Percentiles rank a stretch among this genome's conserved stretches.
Conservation (phyloP, 1,140 invertebrate species). For the Cheumatopsyche charites region DNA sequence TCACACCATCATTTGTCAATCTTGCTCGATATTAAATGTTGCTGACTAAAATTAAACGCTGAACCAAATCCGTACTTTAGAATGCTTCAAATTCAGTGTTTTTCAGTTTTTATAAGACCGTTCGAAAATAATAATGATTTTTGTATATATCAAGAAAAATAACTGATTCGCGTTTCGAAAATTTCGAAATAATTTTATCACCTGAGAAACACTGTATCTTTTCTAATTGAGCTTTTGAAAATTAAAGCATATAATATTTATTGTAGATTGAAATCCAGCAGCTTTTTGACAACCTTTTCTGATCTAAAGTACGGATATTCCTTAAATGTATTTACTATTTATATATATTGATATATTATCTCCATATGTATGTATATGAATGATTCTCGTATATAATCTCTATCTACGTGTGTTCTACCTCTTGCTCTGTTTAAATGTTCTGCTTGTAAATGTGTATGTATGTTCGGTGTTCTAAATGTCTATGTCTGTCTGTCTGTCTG, state of each 20-base stretch:
- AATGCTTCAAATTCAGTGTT: not conserved
- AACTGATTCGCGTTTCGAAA: too few species aligned
- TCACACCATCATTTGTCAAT: slow-evolving; percentile 29
- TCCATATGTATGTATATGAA: not conserved
- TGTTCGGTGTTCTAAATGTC: slow-evolving; percentile 46
- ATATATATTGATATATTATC: not conserved
- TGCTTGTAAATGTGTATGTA: slow-evolving; percentile 45
- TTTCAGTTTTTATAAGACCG: not conserved
- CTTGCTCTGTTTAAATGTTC: slow-evolving; percentile 41
- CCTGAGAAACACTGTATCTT: not conserved
- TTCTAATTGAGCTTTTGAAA: not conserved
- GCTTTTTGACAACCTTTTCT: not conserved
- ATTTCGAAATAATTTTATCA: too few species aligned
- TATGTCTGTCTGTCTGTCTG: slow-evolving; percentile 47
- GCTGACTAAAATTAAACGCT: slow-evolving; percentile 24
- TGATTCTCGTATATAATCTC: slow-evolving; percentile 14
- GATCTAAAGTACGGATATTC: slow-evolving; percentile 34
- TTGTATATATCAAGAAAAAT: too few species aligned
- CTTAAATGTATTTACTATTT: not conserved
- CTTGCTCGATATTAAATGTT: slow-evolving; percentile 41
- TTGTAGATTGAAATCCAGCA: not conserved
- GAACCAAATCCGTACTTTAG: slow-evolving; percentile 28
- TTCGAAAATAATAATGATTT: too few species aligned
- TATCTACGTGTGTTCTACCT: slow-evolving; percentile 24
- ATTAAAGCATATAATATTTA: not conserved